Conservation (phyloP, 1,140 invertebrate species). For the Heliconius melpomene region DNA sequence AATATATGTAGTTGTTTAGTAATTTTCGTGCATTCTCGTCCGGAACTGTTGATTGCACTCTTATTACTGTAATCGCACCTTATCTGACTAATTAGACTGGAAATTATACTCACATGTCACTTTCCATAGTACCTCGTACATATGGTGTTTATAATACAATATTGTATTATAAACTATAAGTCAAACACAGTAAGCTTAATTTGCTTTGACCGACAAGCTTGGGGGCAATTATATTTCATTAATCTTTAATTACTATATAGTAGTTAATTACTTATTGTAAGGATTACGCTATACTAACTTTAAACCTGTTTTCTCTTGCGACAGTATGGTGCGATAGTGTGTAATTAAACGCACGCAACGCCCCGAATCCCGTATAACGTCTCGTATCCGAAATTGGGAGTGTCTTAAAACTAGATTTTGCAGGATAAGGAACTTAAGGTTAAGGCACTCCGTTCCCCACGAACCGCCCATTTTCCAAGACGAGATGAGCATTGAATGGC, state of each 20-base stretch:
- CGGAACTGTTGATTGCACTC: conserved; percentile 33
- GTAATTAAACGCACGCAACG: no score
- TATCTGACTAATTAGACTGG: conserved; percentile 44
- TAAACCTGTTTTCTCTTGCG: neutral
- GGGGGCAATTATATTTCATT: neutral
- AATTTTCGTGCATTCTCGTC: conserved; percentile 4
- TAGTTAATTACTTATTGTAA: neutral
- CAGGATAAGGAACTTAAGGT: no score
- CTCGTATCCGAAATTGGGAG: no score
- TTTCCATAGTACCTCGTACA: neutral
- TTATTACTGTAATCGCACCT: conserved; percentile 45
- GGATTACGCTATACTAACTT: neutral
- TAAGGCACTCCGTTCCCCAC: no score
- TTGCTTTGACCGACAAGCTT: neutral
- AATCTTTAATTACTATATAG: conserved; percentile 7
- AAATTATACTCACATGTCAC: conserved; percentile 38
- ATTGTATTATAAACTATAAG: neutral
- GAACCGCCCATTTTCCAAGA: no score
- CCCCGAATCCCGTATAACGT: no score
- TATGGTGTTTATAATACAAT: neutral
- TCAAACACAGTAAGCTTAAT: neutral
- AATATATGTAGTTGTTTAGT: neutral
- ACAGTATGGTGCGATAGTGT: neutral
- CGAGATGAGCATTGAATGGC: no score
- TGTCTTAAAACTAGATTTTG: no score